Evolutionary conservation across 2,113 vertebrate species (phyloP), one percentile per base, ranked within the genome.

Genomic region (Smithornis capensis): DNA sequence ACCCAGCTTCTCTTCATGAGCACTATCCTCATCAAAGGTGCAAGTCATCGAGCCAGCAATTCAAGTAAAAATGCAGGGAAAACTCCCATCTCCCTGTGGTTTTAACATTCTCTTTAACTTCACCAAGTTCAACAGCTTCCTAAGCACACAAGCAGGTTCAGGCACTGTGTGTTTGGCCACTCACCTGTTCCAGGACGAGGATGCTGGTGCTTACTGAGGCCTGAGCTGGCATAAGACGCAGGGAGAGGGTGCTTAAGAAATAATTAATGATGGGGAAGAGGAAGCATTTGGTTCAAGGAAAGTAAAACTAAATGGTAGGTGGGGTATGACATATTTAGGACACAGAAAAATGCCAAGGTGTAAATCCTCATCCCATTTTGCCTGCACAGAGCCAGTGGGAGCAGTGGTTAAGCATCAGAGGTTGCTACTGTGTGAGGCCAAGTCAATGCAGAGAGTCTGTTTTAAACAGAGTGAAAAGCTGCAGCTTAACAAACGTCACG

Each of bases 321-420:
- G 31, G 45, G 23, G 31, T 71, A 56, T 5, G 56, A 67, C 31
- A 59, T 7, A 44, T 28, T n/a, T n/a, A 81, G 42, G 63, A 86
- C 57, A 25, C 0, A 0, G 17, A 62, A 86, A 89, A 85, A 56
- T 2, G 8, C 33, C 35, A 49, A 40, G 0, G 1, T 56, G 50
- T 60, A 55, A 75, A 63, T 3, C 28, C 14, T 38, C 19, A 25
- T 71, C 27, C 31, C 37, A 22, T 29, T 93, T 25, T 38, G 55
- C 79, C 59, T 57, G 40, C 53, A 6, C 52, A 49, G 50, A 85
- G 49, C 38, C 45, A 67, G 65, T 23, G 44, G 25, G 24, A 64
- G 37, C 68, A 45, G 67, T 63, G 65, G 25, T 63, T 27, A 28
- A 3, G 19, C 28, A 76, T 7, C 55, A 70, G 67, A 7, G 3